Base-by-base conservation (phyloP, 2,113 vertebrate genomes). In the Neolamprologus modestus region DNA sequence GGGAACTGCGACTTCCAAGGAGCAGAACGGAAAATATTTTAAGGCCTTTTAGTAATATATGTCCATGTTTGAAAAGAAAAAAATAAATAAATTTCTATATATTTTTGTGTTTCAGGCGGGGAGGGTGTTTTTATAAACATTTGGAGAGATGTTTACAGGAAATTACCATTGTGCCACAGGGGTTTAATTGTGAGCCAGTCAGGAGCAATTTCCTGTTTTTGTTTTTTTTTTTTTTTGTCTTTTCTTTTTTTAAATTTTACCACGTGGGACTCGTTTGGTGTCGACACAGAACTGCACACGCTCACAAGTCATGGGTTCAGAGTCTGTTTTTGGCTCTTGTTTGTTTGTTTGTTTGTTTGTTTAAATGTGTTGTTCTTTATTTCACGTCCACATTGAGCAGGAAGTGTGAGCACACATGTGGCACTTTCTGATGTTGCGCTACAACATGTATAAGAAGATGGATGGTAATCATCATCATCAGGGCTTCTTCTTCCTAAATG, bases 41-140 rank as follows among this genome's bases (percentile, higher is more conserved):
- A 95, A 94, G 93, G 96, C 96, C 95, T 96, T 96, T 97, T 96
- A 97, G 93, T 96, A 93, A 96, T 95, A 95, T 90, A 90, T 94
- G 93, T 96, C 87, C 85, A 89, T 95, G 93, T 95, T 19, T 33
- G 37, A 42, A 40, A 68, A 40, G 11, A 5, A 37, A 37, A 37
- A 37, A 68, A 93, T 88, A 95, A 95, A 96, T 89, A 95, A 94
- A 95, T 94, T 94, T 95, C 91, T 95, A 94, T 96, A 93, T 96
- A 95, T 96, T 95, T 96, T 96, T 96, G 92, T 95, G 94, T 95
- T 96, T 90, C 92, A 88, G 93, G 89, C 37, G 81, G 87, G 87
- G 88, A 59, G 81, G 89, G 85, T 80, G 87, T 90, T 94, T 94
- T 94, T 94, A 93, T 93, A 91, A 94, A 95, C 93, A 94, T 93